Conservation (phyloP, 2,797 vertebrate species). For the Enteromius viviparus region DNA sequence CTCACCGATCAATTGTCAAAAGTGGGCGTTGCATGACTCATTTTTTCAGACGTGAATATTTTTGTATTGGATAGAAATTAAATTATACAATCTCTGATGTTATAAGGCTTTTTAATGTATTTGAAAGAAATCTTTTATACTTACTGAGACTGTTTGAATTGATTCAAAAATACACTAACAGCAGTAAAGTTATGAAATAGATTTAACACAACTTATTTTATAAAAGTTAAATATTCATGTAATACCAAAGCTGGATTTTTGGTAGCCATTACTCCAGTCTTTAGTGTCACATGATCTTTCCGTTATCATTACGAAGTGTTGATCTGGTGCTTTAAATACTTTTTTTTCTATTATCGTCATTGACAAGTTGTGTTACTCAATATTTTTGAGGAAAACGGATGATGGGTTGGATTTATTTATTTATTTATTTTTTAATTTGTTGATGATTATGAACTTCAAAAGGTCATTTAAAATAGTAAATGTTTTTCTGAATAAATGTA, state of each 20-base stretch:
- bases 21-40: constrained; percentile 30
- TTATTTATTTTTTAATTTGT: not conserved
- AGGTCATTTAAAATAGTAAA: not conserved
- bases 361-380: not conserved
- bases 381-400: not conserved
- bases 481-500: not conserved
- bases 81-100: not conserved
- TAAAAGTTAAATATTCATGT: not conserved
- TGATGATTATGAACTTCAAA: not conserved
- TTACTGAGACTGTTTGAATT: not conserved
- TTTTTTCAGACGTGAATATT: constrained; percentile 36
- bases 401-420: not conserved
- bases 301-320: not conserved
- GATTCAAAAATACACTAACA: not conserved
- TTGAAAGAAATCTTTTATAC: not conserved
- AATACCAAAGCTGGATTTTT: not conserved
- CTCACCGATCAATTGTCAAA: constrained; percentile 53
- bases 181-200: not conserved
- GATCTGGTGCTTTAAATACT: not conserved
- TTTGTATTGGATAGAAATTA: constrained; percentile 5
- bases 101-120: not conserved
- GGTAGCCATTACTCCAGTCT: not conserved
- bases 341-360: not conserved
- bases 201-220: too few relatives aligned
- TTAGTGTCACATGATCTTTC: not conserved